A percentile compares a stretch with the other conserved stretches of the same genome.
These are phyloP conservation scores for Anticlea derivata DNA, from an alignment of 2,888 invertebrate genomes.

Conservation along the genomic window DNA sequence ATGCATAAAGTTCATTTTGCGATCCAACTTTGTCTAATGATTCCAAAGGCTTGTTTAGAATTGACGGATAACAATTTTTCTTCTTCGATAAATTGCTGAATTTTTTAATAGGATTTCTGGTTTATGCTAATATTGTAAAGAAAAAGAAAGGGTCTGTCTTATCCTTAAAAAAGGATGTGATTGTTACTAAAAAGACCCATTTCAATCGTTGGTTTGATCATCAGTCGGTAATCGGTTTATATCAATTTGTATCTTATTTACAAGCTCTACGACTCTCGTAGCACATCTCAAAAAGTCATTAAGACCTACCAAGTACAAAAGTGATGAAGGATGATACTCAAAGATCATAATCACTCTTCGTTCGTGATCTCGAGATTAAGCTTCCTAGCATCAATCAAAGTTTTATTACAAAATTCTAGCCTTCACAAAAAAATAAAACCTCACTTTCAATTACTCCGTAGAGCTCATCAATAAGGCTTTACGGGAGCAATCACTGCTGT, in stretches of 20 bases:
- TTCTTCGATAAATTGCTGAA: not conserved
- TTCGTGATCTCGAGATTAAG: constrained; percentile 21
- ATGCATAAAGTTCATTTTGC: constrained; percentile 5
- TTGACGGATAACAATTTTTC: constrained; percentile 19
- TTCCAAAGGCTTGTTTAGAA: constrained; percentile 16
- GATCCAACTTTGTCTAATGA: constrained; percentile 11
- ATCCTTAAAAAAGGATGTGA: too few relatives aligned
- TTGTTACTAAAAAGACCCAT: too few relatives aligned
- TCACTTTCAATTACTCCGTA: constrained; percentile 40
- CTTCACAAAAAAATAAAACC: constrained; percentile 36
- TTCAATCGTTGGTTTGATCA: too few relatives aligned
- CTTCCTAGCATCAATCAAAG: constrained; percentile 33
- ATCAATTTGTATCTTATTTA: too few relatives aligned
- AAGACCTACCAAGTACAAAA: constrained; percentile 9
- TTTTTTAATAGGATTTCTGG: not conserved
- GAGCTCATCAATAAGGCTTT: constrained; percentile 61
- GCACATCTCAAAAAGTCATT: constrained; percentile 1
- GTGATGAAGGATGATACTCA: constrained; percentile 13
- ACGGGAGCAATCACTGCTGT: constrained; percentile 52
- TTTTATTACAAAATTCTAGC: constrained; percentile 26
- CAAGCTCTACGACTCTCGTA: too few relatives aligned
- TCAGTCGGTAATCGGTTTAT: too few relatives aligned
- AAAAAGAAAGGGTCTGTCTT: too few relatives aligned
- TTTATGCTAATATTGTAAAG: too few relatives aligned
- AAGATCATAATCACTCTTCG: constrained; percentile 25